phyloP scores from a whole-genome alignment of 2,888 invertebrate species.

The Podotricha telesiphe region DNA sequence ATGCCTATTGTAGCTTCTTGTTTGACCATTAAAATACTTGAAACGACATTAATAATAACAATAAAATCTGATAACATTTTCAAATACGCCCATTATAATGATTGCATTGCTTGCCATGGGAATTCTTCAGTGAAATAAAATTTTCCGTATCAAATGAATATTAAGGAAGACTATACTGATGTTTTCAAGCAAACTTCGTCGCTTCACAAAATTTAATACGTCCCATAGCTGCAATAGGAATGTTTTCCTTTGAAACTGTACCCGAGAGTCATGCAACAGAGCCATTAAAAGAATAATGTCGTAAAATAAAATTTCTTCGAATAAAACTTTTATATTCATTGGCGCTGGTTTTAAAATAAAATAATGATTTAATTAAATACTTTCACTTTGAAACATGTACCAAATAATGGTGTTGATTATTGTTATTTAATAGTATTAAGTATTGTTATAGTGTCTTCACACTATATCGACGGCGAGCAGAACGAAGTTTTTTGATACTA shows the following conservation, averaged over 20 bases:
- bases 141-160: slow-evolving; percentile 38
- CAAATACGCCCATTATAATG: slow-evolving; percentile 1
- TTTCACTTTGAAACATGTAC: neutral
- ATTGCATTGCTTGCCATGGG: neutral
- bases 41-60: slow-evolving; percentile 10
- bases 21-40: neutral
- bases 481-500: no score
- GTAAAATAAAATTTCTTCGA: slow-evolving; percentile 64
- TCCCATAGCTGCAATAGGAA: slow-evolving; percentile 75
- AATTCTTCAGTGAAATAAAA: slow-evolving; percentile 28
- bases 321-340: slow-evolving; percentile 51
- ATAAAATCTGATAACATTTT: slow-evolving; percentile 22
- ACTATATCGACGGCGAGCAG: no score
- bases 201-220: slow-evolving; percentile 71
- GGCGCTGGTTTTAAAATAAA: slow-evolving; percentile 24
- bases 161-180: slow-evolving; percentile 51
- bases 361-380: slow-evolving; percentile 18
- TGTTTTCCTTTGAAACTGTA: slow-evolving; percentile 69
- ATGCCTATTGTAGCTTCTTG: neutral
- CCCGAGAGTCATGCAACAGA: slow-evolving; percentile 64
- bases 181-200: slow-evolving; percentile 62
- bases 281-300: slow-evolving; percentile 71
- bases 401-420: no score
- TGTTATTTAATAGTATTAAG: no score
- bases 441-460: no score